Evolutionary conservation across 2,797 vertebrate genomes (phyloP).

Genomic region (Sarcoramphus papa): DNA sequence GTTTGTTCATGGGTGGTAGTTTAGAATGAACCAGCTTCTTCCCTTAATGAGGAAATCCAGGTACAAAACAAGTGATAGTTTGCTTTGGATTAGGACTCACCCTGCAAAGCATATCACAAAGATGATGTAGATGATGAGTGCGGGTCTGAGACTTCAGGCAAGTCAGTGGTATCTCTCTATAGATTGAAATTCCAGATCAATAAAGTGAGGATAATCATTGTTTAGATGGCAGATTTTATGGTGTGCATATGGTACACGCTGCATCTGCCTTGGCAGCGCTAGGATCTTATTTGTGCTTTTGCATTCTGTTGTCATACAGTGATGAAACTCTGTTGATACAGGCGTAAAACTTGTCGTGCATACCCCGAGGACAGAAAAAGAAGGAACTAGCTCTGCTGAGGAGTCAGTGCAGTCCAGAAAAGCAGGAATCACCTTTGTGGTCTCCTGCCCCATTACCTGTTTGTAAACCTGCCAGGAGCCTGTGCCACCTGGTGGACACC

Average conservation of each 20-base stretch:
- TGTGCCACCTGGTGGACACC: neutral
- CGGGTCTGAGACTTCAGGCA: neutral
- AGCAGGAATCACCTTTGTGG: neutral
- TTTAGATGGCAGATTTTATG: neutral
- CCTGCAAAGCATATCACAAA: neutral
- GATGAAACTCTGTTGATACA: neutral
- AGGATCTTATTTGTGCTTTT: neutral
- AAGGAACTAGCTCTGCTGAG: neutral
- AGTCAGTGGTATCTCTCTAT: neutral
- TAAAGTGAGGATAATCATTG: neutral
- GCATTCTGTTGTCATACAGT: neutral
- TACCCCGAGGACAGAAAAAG: neutral
- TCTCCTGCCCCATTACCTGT: neutral
- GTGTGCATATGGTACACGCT: fast-evolving
- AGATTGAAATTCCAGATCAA: neutral
- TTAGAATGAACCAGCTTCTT: neutral
- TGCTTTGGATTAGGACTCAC: neutral
- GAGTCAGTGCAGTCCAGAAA: neutral
- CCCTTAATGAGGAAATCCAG: neutral
- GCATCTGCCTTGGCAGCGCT: neutral
- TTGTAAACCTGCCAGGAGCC: neutral
- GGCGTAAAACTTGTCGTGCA: fast-evolving
- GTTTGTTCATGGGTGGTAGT: neutral
- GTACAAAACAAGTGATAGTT: neutral
- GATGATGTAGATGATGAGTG: neutral